Evolutionary conservation across 1,140 invertebrate genomes (phyloP), one percentile per base, ranked within the genome.

Genomic region (Brachionus rotundiformis): DNA sequence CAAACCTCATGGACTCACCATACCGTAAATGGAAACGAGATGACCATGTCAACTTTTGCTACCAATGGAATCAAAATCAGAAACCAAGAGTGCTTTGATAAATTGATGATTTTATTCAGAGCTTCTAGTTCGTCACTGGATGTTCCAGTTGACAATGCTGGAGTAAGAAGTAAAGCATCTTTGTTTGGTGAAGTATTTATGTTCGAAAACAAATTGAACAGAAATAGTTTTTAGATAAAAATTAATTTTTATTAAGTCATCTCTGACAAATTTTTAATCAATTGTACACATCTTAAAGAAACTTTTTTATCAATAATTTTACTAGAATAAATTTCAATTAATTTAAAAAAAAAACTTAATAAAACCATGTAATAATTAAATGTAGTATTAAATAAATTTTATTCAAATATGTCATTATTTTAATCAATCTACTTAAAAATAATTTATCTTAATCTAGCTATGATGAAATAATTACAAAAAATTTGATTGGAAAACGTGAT

Each of bases 161-260:
- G 76, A 19, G 47, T 63, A 8, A 36, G n/a, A 79, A 23, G 7
- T 3, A 25, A 63, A 68, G 31, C 16, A 31, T 19, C 27, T 59
- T 63, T 79, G 19, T 63, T 54, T 36, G 76, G 76, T 63, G 47
- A 79, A 23, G 59, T 79, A 54, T 79, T 79, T 63, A 59, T 54
- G 36, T 79, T 79, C 13, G 44, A 79, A 36, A 79, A 44, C 23
- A 27, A 8, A 77, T 77, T 77, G 31, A 41, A 29, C 19, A 31
- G 44, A 77, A 36, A 49, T n/a, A 47, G n/a, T 13, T 77, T 36
- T 11, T 47, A 33, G n/a, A 25, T 8, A 13, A 11, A 16, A 10
- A 7, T 44, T 3, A n/a, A 8, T 39, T 47, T n/a, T n/a, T 23
- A 33, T 77, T 1, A 7, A 29, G 29, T 79, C 16, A 79, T 3